phyloP scores from a whole-genome alignment of 2,888 invertebrate genomes.

The Andrena marginata region DNA sequence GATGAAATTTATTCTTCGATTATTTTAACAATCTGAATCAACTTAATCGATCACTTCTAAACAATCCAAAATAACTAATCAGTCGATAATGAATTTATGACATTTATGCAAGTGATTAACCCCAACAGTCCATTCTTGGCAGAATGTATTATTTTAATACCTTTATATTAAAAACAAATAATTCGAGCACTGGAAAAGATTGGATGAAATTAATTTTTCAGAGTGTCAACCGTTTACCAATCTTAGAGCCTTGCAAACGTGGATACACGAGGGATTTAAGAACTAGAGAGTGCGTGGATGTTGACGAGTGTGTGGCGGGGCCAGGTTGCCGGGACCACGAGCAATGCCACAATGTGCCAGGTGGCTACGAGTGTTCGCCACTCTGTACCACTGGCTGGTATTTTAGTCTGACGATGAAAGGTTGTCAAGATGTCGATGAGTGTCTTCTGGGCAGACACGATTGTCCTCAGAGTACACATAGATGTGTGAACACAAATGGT shows the following conservation, averaged over 20 bases:
- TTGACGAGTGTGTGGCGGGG: slow-evolving; percentile 86
- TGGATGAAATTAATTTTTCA: slow-evolving; percentile 4
- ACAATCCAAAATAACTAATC: too few species aligned
- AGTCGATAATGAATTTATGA: too few species aligned
- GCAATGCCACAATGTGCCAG: slow-evolving; percentile 85
- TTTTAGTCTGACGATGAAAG: slow-evolving; percentile 73
- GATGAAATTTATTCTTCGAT: too few species aligned
- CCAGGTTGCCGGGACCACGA: slow-evolving; percentile 82
- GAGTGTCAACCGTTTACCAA: slow-evolving; percentile 39
- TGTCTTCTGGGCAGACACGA: slow-evolving; percentile 87
- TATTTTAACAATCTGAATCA: too few species aligned
- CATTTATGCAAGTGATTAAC: too few species aligned
- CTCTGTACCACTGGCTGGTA: slow-evolving; percentile 79
- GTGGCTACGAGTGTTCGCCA: slow-evolving; percentile 85
- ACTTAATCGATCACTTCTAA: too few species aligned
- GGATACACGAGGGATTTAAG: slow-evolving; percentile 57
- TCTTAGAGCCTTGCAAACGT: slow-evolving; percentile 47
- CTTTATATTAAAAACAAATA: too few species aligned
- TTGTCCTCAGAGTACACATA: slow-evolving; percentile 73
- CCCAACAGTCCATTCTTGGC: too few species aligned
- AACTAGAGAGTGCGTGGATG: slow-evolving; percentile 83
- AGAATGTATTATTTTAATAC: too few species aligned
- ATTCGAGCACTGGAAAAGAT: neutral
- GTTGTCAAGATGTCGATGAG: slow-evolving; percentile 87
- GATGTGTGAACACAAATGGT: slow-evolving; percentile 79